A percentile compares a stretch with the other conserved stretches of the same genome.
phyloP scores from a whole-genome alignment of 2,888 invertebrate genomes.

The Chaetogeoica ovagalla region DNA sequence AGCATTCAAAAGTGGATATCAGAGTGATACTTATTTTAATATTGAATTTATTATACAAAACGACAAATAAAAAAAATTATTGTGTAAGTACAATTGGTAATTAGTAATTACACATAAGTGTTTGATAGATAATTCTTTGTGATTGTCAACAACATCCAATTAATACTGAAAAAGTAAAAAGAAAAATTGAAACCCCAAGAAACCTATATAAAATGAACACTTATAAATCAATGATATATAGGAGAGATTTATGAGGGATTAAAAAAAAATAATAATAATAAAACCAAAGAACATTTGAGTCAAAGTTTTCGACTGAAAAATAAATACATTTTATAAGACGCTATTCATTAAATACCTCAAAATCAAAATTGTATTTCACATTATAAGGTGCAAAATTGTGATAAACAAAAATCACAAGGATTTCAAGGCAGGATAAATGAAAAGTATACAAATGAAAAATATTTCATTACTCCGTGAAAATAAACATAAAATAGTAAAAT shows the following conservation, averaged over 20 bases:
- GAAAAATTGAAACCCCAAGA: background rate
- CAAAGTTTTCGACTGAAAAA: conserved; percentile 2
- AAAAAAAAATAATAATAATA: background rate
- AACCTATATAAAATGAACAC: background rate
- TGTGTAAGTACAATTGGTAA: background rate
- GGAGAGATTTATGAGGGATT: no score
- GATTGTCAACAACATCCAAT: background rate
- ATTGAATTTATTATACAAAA: background rate
- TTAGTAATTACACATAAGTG: background rate
- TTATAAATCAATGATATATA: no score
- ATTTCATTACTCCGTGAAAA: conserved; percentile 27
- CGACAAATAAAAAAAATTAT: background rate
- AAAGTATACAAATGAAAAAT: conserved; percentile 27
- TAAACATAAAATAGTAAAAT: conserved; percentile 29
- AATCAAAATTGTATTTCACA: background rate
- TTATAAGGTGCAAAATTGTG: background rate
- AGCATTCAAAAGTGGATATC: background rate
- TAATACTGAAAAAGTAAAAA: no score
- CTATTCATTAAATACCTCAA: background rate
- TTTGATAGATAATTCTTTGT: background rate
- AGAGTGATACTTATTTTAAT: background rate
- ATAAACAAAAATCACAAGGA: conserved; percentile 21
- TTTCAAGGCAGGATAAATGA: conserved; percentile 37
- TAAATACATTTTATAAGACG: background rate
- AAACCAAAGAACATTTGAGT: background rate